These are phyloP conservation scores for Slavum lentiscoides DNA, from an alignment of 2,888 invertebrate genomes.

Conservation along the genomic window DNA sequence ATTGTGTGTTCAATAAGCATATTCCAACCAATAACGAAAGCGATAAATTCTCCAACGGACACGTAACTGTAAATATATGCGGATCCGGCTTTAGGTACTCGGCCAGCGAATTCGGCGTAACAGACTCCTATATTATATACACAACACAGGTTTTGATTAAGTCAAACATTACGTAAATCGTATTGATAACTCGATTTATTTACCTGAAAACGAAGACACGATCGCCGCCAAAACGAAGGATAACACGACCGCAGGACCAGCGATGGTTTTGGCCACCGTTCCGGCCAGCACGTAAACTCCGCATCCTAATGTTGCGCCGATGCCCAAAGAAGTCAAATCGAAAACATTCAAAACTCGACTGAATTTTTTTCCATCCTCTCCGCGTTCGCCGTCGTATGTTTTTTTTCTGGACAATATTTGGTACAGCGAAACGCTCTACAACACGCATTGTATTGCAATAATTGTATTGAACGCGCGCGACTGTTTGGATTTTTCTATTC, in stretches of 20 bases:
- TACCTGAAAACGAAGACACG: conserved; percentile 65
- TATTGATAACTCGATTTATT: no score
- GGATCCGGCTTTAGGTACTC: conserved; percentile 82
- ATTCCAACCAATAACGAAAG: conserved; percentile 94
- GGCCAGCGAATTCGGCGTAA: conserved; percentile 80
- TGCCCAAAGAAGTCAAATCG: conserved; percentile 63
- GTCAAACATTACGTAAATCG: no score
- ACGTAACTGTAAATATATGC: conserved; percentile 87
- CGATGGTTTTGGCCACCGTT: conserved; percentile 61
- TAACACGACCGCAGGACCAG: conserved; percentile 65
- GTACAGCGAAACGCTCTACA: neutral
- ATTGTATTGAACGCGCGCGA: no score
- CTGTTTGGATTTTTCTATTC: no score
- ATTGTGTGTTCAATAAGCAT: conserved; percentile 87
- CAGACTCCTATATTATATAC: no score
- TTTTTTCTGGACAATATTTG: conserved; percentile 20
- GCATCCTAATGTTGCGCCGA: conserved; percentile 63
- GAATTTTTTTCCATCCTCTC: conserved; percentile 41
- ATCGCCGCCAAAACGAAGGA: conserved; percentile 65
- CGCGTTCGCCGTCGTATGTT: neutral
- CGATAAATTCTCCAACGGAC: conserved; percentile 76
- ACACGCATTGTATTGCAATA: no score
- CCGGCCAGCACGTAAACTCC: conserved; percentile 66
- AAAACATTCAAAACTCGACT: conserved; percentile 62
- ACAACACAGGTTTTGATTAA: no score